These are phyloP conservation scores for Tiphia femorata DNA, from an alignment of 2,888 invertebrate species.

Conservation along the genomic window DNA sequence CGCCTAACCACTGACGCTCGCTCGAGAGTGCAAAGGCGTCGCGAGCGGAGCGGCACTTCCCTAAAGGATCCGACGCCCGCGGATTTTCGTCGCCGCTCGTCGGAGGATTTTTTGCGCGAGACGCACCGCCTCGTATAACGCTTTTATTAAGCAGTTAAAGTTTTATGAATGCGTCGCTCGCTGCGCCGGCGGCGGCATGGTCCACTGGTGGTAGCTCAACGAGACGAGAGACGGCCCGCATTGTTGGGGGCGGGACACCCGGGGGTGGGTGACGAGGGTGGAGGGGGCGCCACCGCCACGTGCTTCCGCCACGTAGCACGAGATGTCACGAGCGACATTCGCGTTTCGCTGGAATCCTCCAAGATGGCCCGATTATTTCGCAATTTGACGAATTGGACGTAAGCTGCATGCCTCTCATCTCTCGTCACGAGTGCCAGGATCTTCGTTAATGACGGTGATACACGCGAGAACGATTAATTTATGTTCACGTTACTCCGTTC, in stretches of 20 bases:
- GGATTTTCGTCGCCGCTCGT: no score
- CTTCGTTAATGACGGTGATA: no score
- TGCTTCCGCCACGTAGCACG: constrained; percentile 45
- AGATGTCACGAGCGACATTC: constrained; percentile 54
- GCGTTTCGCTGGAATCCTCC: neutral
- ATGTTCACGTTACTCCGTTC: no score
- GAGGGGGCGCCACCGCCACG: constrained; percentile 25
- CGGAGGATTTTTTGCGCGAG: constrained; percentile 42
- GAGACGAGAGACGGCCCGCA: neutral
- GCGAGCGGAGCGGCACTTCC: no score
- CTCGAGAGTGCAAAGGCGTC: no score
- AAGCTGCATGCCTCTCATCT: no score
- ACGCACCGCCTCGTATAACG: constrained; percentile 52
- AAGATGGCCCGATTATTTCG: neutral
- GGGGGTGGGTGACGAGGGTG: neutral
- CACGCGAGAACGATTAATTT: no score
- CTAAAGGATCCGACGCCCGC: no score
- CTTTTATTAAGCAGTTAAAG: constrained; percentile 57
- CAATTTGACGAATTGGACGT: no score
- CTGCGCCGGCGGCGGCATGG: constrained; percentile 5
- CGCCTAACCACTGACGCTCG: no score
- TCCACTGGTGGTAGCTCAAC: neutral
- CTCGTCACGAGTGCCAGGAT: no score
- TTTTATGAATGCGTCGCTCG: constrained; percentile 49
- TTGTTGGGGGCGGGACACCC: neutral